Evolutionary conservation across 2,797 vertebrate species (phyloP), one percentile per base, ranked within the genome.

Genomic region (Salarias fasciatus): DNA sequence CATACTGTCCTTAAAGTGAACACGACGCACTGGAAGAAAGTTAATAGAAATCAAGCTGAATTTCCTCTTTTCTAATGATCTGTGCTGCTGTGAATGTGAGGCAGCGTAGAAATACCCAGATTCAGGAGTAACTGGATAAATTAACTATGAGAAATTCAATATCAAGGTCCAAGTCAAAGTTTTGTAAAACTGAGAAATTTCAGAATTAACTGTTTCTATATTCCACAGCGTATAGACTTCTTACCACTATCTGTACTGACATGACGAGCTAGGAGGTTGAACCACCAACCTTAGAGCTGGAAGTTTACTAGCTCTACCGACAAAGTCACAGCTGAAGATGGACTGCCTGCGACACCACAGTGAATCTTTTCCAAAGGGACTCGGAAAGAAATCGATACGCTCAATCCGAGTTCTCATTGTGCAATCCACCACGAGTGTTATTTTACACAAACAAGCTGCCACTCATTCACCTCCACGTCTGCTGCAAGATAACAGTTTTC

Each of bases 1-100:
- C 69, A 77, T 71, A 69, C 68, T 36, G 47, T 43, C 70, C 72
- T 28, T 30, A 37, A 74, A 74, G 58, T 42, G 66, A 84, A 84
- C 52, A 75, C 0, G 57, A 68, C 62, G 31, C 45, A 11, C 55
- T 11, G 41, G 45, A 31, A 35, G 67, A 72, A 48, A 66, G 64
- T 72, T 72, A 67, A 75, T 36, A 59, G 51, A 72, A 72, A 58
- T 42, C 51, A 44, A 61, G 28, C 35, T 52, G 29, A 38, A 11
- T 10, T n/a, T 28, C 1, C 3, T 2, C 4, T 28, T 13, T 10
- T 9, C 14, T 8, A 35, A 33, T 5, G 6, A 6, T 41, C 36
- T 38, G 2, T 11, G 10, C 13, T 8, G 15, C 35, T 49, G 59
- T 13, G 31, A 43, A 11, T 14, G 53, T 53, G n/a, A 58, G 64